A percentile compares a stretch with the other conserved stretches of the same genome.
phyloP scores from a whole-genome alignment of 2,888 invertebrate genomes.

The Schizotus pectinicornis region DNA sequence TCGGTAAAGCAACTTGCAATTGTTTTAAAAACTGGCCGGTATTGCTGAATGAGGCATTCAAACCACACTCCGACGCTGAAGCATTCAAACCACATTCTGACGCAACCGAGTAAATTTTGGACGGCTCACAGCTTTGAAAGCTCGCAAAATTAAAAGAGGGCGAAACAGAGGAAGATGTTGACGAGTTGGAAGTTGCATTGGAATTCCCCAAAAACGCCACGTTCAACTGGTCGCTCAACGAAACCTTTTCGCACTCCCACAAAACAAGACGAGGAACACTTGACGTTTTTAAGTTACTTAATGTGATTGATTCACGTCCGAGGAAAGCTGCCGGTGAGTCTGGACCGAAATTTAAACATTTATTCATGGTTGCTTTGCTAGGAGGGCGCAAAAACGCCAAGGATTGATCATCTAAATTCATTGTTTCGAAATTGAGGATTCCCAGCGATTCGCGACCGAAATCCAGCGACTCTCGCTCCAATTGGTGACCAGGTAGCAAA shows the following conservation, averaged over 20 bases:
- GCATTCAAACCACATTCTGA: background rate
- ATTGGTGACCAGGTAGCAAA: background rate
- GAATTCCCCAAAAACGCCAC: slow-evolving; percentile 29
- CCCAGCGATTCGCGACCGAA: slow-evolving; percentile 27
- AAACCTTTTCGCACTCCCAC: slow-evolving; percentile 15
- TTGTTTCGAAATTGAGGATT: slow-evolving; percentile 26
- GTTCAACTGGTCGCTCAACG: slow-evolving; percentile 13
- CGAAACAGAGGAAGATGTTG: slow-evolving; percentile 25
- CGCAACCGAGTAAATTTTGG: slow-evolving; percentile 30
- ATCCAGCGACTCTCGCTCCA: slow-evolving; percentile 11
- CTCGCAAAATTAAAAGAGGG: slow-evolving; percentile 31
- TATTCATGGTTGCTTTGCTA: too few relatives aligned
- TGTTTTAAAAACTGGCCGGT: too few relatives aligned
- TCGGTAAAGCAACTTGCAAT: too few relatives aligned
- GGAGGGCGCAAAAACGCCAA: too few relatives aligned
- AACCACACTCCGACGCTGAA: too few relatives aligned
- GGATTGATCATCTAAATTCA: too few relatives aligned
- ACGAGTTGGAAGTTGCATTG: slow-evolving; percentile 15
- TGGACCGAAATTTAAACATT: too few relatives aligned
- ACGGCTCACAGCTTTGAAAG: slow-evolving; percentile 32
- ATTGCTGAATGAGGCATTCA: too few relatives aligned
- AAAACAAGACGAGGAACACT: slow-evolving; percentile 22
- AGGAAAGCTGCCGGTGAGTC: background rate
- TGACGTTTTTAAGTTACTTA: slow-evolving; percentile 12
- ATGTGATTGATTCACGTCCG: slow-evolving; percentile 8